phyloP scores from a whole-genome alignment of 2,113 vertebrate genomes.

The Hypocryptadius cinnamomeus region DNA sequence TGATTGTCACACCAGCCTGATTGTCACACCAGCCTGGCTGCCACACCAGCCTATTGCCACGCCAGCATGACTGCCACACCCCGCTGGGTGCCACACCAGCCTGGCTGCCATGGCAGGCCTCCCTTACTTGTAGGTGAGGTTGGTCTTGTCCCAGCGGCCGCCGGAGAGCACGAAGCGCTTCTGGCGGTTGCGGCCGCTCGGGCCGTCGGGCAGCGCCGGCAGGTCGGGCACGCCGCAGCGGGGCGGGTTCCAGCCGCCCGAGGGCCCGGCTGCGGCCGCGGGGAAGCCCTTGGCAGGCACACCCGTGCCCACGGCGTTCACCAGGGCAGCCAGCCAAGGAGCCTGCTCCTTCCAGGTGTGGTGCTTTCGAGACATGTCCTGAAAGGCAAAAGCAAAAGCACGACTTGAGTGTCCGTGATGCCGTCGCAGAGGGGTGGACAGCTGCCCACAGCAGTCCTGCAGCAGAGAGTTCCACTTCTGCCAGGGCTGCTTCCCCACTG shows the following conservation, averaged over 20 bases:
- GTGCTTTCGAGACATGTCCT: constrained; percentile 36
- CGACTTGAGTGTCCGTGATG: background rate
- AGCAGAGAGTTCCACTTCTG: background rate
- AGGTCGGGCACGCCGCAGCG: constrained; percentile 86
- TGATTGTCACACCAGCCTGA: too few species aligned
- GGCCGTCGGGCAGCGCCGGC: background rate
- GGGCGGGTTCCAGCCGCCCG: constrained; percentile 53
- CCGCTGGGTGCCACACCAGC: fast-evolving
- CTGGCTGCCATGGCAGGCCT: background rate
- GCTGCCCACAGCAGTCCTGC: background rate
- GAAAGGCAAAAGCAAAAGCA: background rate
- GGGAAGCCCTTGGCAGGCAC: constrained; percentile 35
- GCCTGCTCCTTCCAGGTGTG: constrained; percentile 55
- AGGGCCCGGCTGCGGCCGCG: fast-evolving
- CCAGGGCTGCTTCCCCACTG: background rate
- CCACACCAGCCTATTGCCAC: too few species aligned
- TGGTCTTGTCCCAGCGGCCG: constrained; percentile 80
- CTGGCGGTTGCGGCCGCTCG: constrained; percentile 68
- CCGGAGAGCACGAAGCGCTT: constrained; percentile 85
- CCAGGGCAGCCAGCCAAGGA: constrained; percentile 23
- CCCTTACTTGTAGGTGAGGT: constrained; percentile 91
- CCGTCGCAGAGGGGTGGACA: fast-evolving
- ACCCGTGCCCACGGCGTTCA: background rate
- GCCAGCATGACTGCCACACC: too few species aligned
- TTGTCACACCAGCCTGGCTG: too few species aligned